Conservation (phyloP, 2,888 invertebrate genomes). For the Cenopis cana region DNA sequence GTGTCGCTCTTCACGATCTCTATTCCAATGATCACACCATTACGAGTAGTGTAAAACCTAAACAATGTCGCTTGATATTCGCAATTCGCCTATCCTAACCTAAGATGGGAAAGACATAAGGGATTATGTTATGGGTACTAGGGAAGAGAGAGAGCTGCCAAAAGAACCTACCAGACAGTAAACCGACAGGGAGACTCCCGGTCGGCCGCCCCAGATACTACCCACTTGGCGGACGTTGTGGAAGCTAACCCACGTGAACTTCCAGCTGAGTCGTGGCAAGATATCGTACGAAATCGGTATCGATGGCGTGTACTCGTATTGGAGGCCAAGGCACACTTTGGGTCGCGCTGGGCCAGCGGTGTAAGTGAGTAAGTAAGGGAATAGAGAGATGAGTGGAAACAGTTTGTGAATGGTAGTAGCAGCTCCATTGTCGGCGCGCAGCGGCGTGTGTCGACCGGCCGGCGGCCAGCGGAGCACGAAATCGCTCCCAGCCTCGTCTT, state of each 20-base stretch:
- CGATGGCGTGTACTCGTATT: too few species aligned
- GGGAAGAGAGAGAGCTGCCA: neutral
- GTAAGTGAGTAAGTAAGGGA: too few species aligned
- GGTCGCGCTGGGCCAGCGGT: too few species aligned
- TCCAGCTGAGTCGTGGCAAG: too few species aligned
- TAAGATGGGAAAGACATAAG: neutral
- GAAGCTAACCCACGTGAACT: too few species aligned
- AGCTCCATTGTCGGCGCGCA: constrained; percentile 75
- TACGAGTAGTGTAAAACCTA: neutral
- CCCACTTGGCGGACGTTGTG: too few species aligned
- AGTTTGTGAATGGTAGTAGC: constrained; percentile 44
- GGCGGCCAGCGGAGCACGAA: constrained; percentile 77
- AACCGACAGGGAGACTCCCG: too few species aligned
- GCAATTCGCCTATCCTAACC: neutral
- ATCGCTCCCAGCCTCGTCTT: constrained; percentile 70
- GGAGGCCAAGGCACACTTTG: too few species aligned
- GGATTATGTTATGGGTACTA: neutral
- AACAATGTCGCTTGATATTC: neutral
- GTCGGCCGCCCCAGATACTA: too few species aligned
- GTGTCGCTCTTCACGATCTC: neutral
- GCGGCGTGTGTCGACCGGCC: constrained; percentile 76
- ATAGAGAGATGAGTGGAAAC: neutral
- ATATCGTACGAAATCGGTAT: too few species aligned
- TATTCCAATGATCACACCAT: neutral
- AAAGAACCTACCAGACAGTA: too few species aligned